These are phyloP conservation scores for Drosophila kanapiae DNA, from an alignment of 1,140 invertebrate genomes.

Conservation along the genomic window DNA sequence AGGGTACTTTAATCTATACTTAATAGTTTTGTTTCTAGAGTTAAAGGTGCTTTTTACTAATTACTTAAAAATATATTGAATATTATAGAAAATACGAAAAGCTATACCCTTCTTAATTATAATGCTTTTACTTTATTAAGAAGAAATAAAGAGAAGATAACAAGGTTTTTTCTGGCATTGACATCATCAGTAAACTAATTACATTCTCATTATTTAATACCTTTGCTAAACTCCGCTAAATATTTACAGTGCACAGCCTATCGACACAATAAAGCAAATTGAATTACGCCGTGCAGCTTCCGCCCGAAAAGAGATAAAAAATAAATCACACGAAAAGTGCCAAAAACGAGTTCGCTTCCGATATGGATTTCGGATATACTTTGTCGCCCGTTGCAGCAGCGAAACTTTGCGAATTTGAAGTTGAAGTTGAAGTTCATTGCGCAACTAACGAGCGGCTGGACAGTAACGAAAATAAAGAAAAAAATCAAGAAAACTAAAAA, in stretches of 20 bases:
- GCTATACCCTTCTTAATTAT: too few species aligned
- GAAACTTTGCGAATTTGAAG: conserved; percentile 40
- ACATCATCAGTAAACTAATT: background rate
- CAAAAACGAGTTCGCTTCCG: conserved; percentile 70
- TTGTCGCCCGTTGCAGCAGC: conserved; percentile 40
- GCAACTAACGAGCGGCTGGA: conserved; percentile 52
- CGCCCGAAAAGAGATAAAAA: conserved; percentile 48
- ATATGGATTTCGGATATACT: conserved; percentile 53
- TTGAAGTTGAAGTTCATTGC: conserved; percentile 74
- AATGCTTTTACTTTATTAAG: background rate
- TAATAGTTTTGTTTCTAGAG: too few species aligned
- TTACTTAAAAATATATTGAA: background rate
- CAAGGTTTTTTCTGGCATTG: too few species aligned
- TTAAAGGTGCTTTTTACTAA: background rate
- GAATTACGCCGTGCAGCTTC: conserved; percentile 56
- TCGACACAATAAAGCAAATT: conserved; percentile 59
- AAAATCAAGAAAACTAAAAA: conserved; percentile 1
- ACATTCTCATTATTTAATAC: too few species aligned
- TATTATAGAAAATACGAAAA: background rate
- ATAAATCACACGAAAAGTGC: conserved; percentile 44
- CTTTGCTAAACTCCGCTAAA: background rate
- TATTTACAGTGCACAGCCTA: conserved; percentile 31
- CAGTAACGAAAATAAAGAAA: conserved; percentile 12
- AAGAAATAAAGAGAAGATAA: background rate
- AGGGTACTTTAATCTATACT: too few species aligned